Evolutionary conservation across 2,888 invertebrate genomes (phyloP), one percentile per base, ranked within the genome.

Genomic region (Cylindroiulus punctatus): DNA sequence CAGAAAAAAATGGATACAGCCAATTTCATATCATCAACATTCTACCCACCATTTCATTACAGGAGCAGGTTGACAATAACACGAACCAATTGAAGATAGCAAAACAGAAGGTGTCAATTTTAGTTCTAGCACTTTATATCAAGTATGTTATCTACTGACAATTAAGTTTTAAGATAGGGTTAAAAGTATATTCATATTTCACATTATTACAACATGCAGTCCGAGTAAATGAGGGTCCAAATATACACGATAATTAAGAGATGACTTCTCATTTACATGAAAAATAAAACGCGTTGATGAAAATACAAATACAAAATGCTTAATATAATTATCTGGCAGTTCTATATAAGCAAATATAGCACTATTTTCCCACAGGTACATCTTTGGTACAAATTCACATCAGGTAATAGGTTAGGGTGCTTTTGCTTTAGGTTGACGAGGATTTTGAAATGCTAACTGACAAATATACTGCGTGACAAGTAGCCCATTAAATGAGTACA

Each of bases 371-470:
- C 76, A 76, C 76, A 76, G 76, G 76, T 76, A 76, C 76, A 76
- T 76, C 76, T 76, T 76, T 76, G 76, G 76, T 76, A 76, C 76
- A 76, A 76, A 76, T 76, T 76, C 76, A 76, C 76, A 76, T 76
- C 76, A 76, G 76, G 30, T 76, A 30, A 30, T 76, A 76, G 30
- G 12, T 76, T 76, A 2, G 76, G 76, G 30, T 30, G 30, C 30
- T 30, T 44, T 44, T 22, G 57, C 57, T 57, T 57, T 57, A 57
- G 22, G 22, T 22, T 57, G 57, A 57, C 22, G 7, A 57, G 57
- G 57, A 22, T 5, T 76, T 30, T 76, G 76, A 26, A 76, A 30
- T 76, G 30, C 17, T 76, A 30, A 30, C 3, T 30, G 76, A 65
- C 14, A 76, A 76, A 76, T 30, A 76, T 12, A 44, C 14, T 14